These are phyloP conservation scores for Polypedilum vanderplanki DNA, from an alignment of 1,140 invertebrate genomes.

Conservation along the genomic window DNA sequence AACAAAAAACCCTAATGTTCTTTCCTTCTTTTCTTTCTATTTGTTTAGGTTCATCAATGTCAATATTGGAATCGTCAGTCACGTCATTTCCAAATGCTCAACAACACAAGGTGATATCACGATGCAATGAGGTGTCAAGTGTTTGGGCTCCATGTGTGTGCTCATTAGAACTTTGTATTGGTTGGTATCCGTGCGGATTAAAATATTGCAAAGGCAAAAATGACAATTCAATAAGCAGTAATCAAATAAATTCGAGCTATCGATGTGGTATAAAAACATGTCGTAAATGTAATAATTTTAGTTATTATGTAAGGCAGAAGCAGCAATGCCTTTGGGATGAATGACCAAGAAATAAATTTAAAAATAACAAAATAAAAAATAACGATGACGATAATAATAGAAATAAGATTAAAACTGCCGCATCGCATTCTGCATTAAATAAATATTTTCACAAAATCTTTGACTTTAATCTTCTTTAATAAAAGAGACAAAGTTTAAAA, in stretches of 20 bases:
- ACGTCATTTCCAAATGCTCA: conserved; percentile 50
- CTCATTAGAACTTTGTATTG: conserved; percentile 74
- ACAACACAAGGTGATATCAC: conserved; percentile 42
- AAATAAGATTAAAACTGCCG: not conserved
- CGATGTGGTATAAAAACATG: conserved; percentile 94
- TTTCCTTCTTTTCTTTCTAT: conserved; percentile 30
- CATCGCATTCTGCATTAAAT: conserved; percentile 22
- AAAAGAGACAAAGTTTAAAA: no score
- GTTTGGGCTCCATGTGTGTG: conserved; percentile 67
- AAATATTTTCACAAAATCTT: conserved; percentile 22
- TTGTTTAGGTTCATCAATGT: conserved; percentile 53
- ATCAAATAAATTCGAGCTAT: conserved; percentile 55
- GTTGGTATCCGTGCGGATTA: conserved; percentile 85
- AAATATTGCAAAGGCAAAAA: conserved; percentile 81
- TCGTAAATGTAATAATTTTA: conserved; percentile 78
- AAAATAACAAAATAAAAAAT: not conserved
- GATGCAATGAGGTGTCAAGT: conserved; percentile 57
- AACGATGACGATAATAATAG: conserved; percentile 4
- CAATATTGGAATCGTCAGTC: conserved; percentile 48
- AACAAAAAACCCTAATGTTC: not conserved
- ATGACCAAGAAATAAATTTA: conserved; percentile 48
- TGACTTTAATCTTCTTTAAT: conserved; percentile 9
- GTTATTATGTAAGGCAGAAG: conserved; percentile 74
- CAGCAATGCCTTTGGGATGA: conserved; percentile 82
- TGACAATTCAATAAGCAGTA: conserved; percentile 34